These are phyloP conservation scores for Hypena proboscidalis DNA, from an alignment of 2,888 invertebrate genomes.

Conservation along the genomic window DNA sequence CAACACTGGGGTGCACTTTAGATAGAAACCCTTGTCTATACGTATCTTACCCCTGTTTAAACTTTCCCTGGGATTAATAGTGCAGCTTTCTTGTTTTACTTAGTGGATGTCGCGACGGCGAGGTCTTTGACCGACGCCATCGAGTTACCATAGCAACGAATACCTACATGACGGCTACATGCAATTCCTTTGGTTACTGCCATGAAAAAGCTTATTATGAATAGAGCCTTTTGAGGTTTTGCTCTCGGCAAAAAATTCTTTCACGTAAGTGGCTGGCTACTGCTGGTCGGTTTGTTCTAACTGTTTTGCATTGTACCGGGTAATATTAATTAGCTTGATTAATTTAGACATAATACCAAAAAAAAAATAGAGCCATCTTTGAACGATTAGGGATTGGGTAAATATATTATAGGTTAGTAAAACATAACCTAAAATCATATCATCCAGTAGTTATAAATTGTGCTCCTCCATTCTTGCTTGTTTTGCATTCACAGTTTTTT, in stretches of 20 bases:
- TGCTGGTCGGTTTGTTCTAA: constrained; percentile 3
- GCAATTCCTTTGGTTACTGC: constrained; percentile 55
- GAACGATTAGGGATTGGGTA: too few species aligned
- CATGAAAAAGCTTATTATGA: constrained; percentile 65
- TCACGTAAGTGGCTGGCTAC: constrained; percentile 31
- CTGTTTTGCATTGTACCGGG: background rate
- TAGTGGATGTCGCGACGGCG: constrained; percentile 69
- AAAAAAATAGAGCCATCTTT: too few species aligned
- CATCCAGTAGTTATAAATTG: too few species aligned
- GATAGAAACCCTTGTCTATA: constrained; percentile 13
- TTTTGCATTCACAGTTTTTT: too few species aligned
- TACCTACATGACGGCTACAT: constrained; percentile 62
- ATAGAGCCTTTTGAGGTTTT: constrained; percentile 55
- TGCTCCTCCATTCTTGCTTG: too few species aligned
- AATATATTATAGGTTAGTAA: too few species aligned
- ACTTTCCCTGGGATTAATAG: constrained; percentile 64
- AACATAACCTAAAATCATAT: too few species aligned
- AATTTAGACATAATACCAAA: too few species aligned
- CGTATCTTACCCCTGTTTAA: constrained; percentile 56
- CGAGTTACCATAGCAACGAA: constrained; percentile 70
- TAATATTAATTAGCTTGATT: constrained; percentile 9
- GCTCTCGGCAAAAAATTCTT: constrained; percentile 54
- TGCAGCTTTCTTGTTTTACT: constrained; percentile 70
- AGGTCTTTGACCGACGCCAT: constrained; percentile 79
- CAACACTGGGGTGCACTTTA: background rate